A percentile compares a stretch with the other conserved stretches of the same genome.
phyloP scores from a whole-genome alignment of 2,888 invertebrate species.

The Himalopsyche anomala region DNA sequence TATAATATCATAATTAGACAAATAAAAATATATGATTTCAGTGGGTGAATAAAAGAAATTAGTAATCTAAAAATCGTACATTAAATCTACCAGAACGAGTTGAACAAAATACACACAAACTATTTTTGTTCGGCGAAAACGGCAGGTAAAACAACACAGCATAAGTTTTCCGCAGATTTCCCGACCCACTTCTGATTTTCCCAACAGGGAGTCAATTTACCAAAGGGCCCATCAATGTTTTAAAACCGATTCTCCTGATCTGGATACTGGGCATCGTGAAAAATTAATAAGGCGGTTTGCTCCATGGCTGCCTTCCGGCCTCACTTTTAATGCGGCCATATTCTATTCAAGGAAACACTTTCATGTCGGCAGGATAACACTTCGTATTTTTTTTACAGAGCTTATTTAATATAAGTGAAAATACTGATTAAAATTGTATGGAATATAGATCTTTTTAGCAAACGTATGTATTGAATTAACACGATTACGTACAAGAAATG shows the following conservation, averaged over 20 bases:
- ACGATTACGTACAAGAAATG: too few species aligned
- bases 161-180: not conserved
- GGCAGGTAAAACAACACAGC: conserved; percentile 1
- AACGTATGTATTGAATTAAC: too few species aligned
- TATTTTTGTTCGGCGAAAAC: not conserved
- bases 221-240: conserved; percentile 23
- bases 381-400: not conserved
- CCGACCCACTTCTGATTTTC: conserved; percentile 21
- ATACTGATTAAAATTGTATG: too few species aligned
- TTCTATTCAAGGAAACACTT: conserved; percentile 22
- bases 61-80: too few species aligned
- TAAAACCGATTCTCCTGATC: conserved; percentile 25
- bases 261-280: conserved; percentile 5
- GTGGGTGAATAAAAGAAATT: too few species aligned
- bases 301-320: not conserved
- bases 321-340: conserved; percentile 14
- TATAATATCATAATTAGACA: too few species aligned
- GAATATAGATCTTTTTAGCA: too few species aligned
- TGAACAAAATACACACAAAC: not conserved
- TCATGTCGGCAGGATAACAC: not conserved
- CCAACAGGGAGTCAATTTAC: conserved; percentile 12
- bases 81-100: too few species aligned
- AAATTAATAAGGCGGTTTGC: conserved; percentile 20
- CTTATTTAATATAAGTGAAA: too few species aligned
- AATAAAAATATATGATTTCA: too few species aligned